Evolutionary conservation across 2,113 vertebrate species (phyloP).

Genomic region (Solenodon paradoxus): DNA sequence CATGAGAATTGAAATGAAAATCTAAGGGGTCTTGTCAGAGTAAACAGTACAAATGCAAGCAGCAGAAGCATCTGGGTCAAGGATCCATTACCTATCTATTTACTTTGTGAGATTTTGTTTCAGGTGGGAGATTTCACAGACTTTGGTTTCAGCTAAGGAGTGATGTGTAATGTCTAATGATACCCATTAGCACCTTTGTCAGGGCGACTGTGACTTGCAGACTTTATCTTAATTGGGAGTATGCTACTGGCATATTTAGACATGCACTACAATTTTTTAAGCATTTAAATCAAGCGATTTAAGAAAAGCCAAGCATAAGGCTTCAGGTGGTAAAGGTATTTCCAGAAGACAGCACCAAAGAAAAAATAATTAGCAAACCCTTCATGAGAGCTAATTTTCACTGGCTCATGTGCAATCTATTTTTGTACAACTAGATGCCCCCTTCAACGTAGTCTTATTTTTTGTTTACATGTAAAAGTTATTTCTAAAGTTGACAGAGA

Average conservation of each 20-base stretch:
- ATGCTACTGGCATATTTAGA: slow-evolving; percentile 26
- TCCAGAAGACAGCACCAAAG: slow-evolving; percentile 63
- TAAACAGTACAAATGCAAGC: neutral
- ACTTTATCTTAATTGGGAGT: neutral
- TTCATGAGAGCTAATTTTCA: slow-evolving; percentile 54
- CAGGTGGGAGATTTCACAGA: neutral
- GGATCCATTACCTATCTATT: neutral
- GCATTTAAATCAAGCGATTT: slow-evolving; percentile 40
- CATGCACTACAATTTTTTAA: neutral
- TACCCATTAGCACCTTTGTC: neutral
- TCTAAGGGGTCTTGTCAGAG: neutral
- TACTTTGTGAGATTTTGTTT: neutral
- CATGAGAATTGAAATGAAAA: neutral
- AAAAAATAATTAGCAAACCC: slow-evolving; percentile 59
- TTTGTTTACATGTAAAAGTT: slow-evolving; percentile 62
- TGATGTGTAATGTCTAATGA: neutral
- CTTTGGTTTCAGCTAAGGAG: neutral
- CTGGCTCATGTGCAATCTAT: slow-evolving; percentile 60
- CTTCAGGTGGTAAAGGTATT: slow-evolving; percentile 72
- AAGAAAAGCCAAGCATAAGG: slow-evolving; percentile 47
- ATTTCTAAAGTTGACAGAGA: slow-evolving; percentile 60
- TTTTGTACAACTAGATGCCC: slow-evolving; percentile 67
- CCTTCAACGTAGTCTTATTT: slow-evolving; percentile 18
- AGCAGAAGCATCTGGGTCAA: neutral
- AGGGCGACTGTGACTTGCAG: neutral